Percentiles rank a stretch among this genome's conserved stretches.
These are phyloP conservation scores for Formica exsecta DNA, from an alignment of 1,140 invertebrate species.

Conservation along the genomic window DNA sequence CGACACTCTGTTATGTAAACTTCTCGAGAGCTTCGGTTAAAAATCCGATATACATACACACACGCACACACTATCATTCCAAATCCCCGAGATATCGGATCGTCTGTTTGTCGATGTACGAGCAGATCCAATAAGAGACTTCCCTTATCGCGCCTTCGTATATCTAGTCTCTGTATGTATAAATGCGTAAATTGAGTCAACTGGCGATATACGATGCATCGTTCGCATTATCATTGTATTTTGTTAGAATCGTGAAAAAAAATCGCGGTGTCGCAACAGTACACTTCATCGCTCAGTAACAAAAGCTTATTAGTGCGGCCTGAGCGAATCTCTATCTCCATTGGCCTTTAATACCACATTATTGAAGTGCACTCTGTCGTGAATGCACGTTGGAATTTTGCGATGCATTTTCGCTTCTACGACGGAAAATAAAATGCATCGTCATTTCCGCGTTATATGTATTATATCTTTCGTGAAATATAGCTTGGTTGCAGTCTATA, in stretches of 20 bases:
- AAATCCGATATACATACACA: slow-evolving; percentile 31
- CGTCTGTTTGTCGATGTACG: slow-evolving; percentile 9
- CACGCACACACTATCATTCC: background rate
- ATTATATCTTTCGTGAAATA: background rate
- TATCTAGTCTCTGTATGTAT: slow-evolving; percentile 1
- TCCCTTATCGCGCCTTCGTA: background rate
- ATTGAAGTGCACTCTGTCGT: slow-evolving; percentile 7
- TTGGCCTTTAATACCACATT: slow-evolving; percentile 59
- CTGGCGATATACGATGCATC: background rate
- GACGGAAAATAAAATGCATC: slow-evolving; percentile 3
- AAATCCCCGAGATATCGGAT: slow-evolving; percentile 49
- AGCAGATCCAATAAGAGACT: slow-evolving; percentile 63
- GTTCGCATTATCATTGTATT: slow-evolving; percentile 37
- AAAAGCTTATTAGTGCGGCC: slow-evolving; percentile 70
- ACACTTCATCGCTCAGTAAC: slow-evolving; percentile 67
- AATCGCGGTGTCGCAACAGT: slow-evolving; percentile 36
- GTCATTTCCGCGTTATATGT: background rate
- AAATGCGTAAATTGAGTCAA: slow-evolving; percentile 27
- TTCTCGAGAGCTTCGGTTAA: slow-evolving; percentile 4
- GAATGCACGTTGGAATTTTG: slow-evolving; percentile 27
- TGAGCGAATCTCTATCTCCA: slow-evolving; percentile 21
- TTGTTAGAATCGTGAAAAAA: slow-evolving; percentile 1
- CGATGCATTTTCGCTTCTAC: background rate
- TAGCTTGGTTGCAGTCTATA: background rate
- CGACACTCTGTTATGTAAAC: slow-evolving; percentile 67